Percentiles rank a stretch among this genome's conserved stretches.
Evolutionary conservation across 2,113 vertebrate genomes (phyloP).

Genomic region (Xiphophorus couchianus): DNA sequence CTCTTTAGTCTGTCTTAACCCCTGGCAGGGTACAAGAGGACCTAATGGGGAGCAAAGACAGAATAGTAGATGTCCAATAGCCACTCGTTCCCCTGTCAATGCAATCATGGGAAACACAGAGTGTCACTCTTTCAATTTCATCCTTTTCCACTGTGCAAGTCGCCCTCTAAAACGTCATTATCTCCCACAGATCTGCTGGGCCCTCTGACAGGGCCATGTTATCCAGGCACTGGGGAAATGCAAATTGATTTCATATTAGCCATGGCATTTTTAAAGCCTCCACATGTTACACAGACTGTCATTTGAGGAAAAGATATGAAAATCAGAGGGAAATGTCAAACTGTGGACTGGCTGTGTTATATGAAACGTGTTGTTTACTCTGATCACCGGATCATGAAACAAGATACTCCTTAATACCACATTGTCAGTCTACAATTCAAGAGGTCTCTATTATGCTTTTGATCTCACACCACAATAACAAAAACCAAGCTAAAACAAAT

Average conservation of each 20-base stretch:
- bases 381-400: slow-evolving; percentile 69
- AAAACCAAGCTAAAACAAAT: slow-evolving; percentile 23
- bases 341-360: slow-evolving; percentile 69
- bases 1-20: slow-evolving; percentile 82
- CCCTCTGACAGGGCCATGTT: slow-evolving; percentile 82
- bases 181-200: slow-evolving; percentile 78
- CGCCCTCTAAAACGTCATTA: slow-evolving; percentile 80
- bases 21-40: slow-evolving; percentile 80
- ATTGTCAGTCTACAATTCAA: slow-evolving; percentile 62
- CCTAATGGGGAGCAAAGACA: slow-evolving; percentile 81
- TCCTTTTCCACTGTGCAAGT: slow-evolving; percentile 69
- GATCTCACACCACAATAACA: slow-evolving; percentile 36
- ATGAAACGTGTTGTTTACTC: slow-evolving; percentile 74
- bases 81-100: slow-evolving; percentile 71
- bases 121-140: slow-evolving; percentile 81
- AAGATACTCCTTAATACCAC: slow-evolving; percentile 74
- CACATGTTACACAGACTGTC: slow-evolving; percentile 79
- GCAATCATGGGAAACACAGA: slow-evolving; percentile 81
- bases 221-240: slow-evolving; percentile 81
- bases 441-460: slow-evolving; percentile 52
- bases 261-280: slow-evolving; percentile 83
- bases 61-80: slow-evolving; percentile 68
- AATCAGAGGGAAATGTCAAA: slow-evolving; percentile 84
- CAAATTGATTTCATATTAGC: slow-evolving; percentile 86
- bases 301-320: slow-evolving; percentile 80